Conservation (phyloP, 2,888 invertebrate species). For the Petrophora chlorosata region DNA sequence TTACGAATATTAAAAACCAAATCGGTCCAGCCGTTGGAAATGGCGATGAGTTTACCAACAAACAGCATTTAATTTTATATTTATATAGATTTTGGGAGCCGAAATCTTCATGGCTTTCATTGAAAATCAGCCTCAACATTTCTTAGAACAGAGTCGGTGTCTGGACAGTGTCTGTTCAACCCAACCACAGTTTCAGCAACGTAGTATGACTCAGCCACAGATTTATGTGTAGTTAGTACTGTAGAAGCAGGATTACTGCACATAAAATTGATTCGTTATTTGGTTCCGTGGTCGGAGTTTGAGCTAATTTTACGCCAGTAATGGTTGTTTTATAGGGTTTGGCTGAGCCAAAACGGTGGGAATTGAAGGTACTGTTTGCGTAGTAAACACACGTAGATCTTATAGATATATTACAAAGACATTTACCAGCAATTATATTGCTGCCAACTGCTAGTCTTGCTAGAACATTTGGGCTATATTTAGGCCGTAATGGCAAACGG, state of each 20-base stretch:
- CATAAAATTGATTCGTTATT: conserved; percentile 12
- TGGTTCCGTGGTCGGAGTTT: conserved; percentile 15
- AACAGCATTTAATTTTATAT: too few species aligned
- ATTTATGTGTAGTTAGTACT: conserved; percentile 2
- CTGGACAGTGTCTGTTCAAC: conserved; percentile 50
- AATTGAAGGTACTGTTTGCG: conserved; percentile 7
- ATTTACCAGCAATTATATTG: too few species aligned
- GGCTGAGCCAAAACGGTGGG: conserved; percentile 14
- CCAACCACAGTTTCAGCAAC: conserved; percentile 21
- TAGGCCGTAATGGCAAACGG: too few species aligned
- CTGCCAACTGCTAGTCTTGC: too few species aligned
- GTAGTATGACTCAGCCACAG: conserved; percentile 9
- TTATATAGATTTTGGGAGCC: conserved; percentile 6
- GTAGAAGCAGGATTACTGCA: conserved; percentile 14
- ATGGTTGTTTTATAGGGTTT: conserved; percentile 18
- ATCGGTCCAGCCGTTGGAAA: too few species aligned
- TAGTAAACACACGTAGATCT: too few species aligned
- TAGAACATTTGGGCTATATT: too few species aligned
- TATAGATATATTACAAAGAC: too few species aligned
- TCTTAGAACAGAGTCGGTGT: conserved; percentile 43
- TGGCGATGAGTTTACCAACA: too few species aligned
- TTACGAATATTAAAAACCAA: too few species aligned
- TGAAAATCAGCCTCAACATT: conserved; percentile 49
- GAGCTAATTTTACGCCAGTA: conserved; percentile 26
- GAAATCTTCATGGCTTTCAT: conserved; percentile 43